phyloP scores from a whole-genome alignment of 1,140 invertebrate species.

The Akabosia matsudoensis region DNA sequence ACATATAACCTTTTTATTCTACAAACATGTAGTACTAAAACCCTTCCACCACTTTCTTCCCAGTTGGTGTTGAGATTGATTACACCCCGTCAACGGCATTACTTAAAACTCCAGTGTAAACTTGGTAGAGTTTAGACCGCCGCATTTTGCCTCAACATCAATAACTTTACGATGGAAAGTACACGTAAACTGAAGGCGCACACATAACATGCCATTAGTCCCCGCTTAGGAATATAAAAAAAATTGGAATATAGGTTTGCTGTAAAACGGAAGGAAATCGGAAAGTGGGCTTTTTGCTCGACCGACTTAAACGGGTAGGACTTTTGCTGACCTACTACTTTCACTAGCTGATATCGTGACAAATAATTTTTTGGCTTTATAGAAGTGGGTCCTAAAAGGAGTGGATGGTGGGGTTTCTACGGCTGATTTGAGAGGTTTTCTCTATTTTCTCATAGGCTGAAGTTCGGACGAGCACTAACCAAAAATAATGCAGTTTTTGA shows the following conservation, averaged over 20 bases:
- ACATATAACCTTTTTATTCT: background rate
- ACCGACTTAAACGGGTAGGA: background rate
- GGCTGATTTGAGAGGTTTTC: too few species aligned
- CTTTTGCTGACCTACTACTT: slow-evolving; percentile 9
- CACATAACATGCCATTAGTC: background rate
- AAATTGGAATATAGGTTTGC: background rate
- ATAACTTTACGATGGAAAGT: background rate
- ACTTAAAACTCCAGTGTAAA: background rate
- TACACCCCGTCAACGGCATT: slow-evolving; percentile 21
- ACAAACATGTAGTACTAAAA: background rate
- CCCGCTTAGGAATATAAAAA: background rate
- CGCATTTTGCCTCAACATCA: background rate
- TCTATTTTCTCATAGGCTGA: too few species aligned
- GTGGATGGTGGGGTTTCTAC: too few species aligned
- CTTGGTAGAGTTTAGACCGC: background rate
- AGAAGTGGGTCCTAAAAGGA: too few species aligned
- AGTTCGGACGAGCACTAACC: too few species aligned
- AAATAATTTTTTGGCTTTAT: too few species aligned
- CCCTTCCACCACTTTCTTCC: slow-evolving; percentile 20
- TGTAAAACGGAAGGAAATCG: slow-evolving; percentile 10
- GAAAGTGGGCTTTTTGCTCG: background rate
- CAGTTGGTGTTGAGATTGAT: slow-evolving; percentile 33
- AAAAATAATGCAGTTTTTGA: too few species aligned
- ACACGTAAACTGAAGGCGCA: background rate
- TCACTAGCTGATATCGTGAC: too few species aligned